These are phyloP conservation scores for Sclerodermus sp. DNA, from an alignment of 2,888 invertebrate species.

Conservation along the genomic window DNA sequence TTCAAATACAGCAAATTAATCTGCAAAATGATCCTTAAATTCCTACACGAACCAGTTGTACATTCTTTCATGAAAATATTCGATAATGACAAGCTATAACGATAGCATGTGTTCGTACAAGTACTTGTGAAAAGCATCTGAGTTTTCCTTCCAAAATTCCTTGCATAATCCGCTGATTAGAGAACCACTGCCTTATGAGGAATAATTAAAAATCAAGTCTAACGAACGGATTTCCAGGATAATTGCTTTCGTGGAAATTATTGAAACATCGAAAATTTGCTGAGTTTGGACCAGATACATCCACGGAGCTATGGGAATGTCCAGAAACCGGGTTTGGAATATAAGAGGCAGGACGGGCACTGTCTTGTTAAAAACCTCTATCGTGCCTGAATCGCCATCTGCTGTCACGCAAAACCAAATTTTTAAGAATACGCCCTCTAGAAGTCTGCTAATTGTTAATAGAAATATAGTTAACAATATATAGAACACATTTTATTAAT, in stretches of 20 bases:
- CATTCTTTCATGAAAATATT: not conserved
- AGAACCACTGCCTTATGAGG: not conserved
- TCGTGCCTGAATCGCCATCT: not conserved
- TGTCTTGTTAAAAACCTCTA: not conserved
- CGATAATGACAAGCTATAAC: conserved; percentile 9
- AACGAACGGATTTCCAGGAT: not conserved
- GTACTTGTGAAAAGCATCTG: conserved; percentile 2
- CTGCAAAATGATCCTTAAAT: not conserved
- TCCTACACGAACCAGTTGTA: not conserved
- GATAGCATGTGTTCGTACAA: conserved; percentile 11
- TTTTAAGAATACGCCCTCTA: too few relatives aligned
- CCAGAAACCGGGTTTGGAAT: conserved; percentile 12
- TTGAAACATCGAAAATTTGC: conserved; percentile 1
- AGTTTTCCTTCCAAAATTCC: not conserved
- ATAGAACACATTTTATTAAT: too few relatives aligned
- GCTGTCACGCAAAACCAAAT: not conserved
- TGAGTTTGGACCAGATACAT: conserved; percentile 4
- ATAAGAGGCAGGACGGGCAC: not conserved
- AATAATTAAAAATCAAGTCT: not conserved
- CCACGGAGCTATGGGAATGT: conserved; percentile 9
- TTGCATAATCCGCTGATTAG: conserved; percentile 1
- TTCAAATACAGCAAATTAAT: not conserved
- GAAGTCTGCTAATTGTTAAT: too few relatives aligned
- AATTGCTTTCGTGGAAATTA: not conserved
- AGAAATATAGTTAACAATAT: too few relatives aligned